Conservation (phyloP, 2,797 vertebrate species). For the Aldrovandia affinis region DNA sequence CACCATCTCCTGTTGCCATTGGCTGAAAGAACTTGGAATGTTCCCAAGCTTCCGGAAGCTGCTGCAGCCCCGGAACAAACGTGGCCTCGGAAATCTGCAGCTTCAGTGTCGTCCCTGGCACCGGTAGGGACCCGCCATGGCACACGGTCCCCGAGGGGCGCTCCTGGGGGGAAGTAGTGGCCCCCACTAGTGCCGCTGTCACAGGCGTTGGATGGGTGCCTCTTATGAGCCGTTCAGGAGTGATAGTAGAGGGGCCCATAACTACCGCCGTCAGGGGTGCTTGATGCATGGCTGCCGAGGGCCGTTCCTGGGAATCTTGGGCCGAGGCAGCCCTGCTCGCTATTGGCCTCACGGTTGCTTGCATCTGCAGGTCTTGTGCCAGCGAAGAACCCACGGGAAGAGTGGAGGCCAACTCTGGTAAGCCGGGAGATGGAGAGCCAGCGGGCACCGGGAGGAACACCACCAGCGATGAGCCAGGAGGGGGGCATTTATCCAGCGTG, state of each 20-base stretch:
- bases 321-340: not conserved
- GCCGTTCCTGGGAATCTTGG: not conserved
- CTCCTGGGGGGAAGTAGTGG: not conserved
- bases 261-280: not conserved
- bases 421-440: conserved; percentile 19
- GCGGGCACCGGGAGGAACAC: conserved; percentile 63
- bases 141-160: not conserved
- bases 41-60: not conserved
- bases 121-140: not conserved
- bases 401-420: conserved; percentile 16
- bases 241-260: not conserved
- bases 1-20: not conserved
- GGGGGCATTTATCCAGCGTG: conserved; percentile 60
- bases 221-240: not conserved
- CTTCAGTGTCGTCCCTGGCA: conserved; percentile 1
- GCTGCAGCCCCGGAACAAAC: not conserved
- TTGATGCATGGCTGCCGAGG: not conserved
- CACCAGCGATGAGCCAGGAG: conserved; percentile 64
- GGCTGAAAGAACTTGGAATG: not conserved
- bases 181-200: not conserved
- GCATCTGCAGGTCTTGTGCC: conserved; percentile 32
- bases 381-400: conserved; percentile 18
- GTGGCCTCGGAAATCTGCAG: conserved; percentile 1
- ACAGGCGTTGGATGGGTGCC: not conserved
- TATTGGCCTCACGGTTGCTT: not conserved